Evolutionary conservation across 1,140 invertebrate genomes (phyloP), one percentile per base, ranked within the genome.

Genomic region (Tribolium madens): DNA sequence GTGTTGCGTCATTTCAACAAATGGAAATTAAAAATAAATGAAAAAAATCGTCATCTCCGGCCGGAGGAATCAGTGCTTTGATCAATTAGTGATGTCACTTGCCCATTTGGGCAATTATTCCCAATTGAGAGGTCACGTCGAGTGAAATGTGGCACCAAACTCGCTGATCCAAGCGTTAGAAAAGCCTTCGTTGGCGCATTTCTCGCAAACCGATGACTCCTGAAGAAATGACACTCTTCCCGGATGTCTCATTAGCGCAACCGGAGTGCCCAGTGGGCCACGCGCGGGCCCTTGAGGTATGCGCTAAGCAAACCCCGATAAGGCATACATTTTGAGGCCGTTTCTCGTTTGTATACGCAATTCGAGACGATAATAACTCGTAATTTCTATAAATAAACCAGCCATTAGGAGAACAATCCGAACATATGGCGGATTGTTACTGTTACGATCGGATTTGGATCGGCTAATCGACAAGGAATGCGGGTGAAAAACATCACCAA

Each of bases 141-240:
- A 72, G 46, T 72, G 70, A 52, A 50, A 31, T 72, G 69, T 21
- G 70, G 70, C 70, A 72, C 70, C 70, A 52, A 72, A 72, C 26
- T 72, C 46, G 42, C 47, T 47, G 18, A 48, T 15, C 9, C 13
- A 50, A 21, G 21, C 21, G 21, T 5, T 21, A 14, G 50, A 72
- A 50, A 71, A 57, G 52, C 52, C n/a, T 18, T 12, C 12, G 9
- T 15, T 52, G 7, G 57, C 57, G 26, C 57, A 64, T 64, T 64
- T 64, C 26, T 13, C 10, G 12, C 21, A 13, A 33, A 31, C 5
- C 57, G 57, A 64, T 33, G 21, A 64, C 57, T 64, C 52, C 15
- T 18, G 17, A 57, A n/a, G 57, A 64, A 64, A 64, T 18, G 26
- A 7, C 4, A 64, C 26, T 64, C 57, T 64, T 64, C 21, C 57